A percentile compares a stretch with the other conserved stretches of the same genome.
These are phyloP conservation scores for Capitulum mitella DNA, from an alignment of 2,888 invertebrate species.

Conservation along the genomic window DNA sequence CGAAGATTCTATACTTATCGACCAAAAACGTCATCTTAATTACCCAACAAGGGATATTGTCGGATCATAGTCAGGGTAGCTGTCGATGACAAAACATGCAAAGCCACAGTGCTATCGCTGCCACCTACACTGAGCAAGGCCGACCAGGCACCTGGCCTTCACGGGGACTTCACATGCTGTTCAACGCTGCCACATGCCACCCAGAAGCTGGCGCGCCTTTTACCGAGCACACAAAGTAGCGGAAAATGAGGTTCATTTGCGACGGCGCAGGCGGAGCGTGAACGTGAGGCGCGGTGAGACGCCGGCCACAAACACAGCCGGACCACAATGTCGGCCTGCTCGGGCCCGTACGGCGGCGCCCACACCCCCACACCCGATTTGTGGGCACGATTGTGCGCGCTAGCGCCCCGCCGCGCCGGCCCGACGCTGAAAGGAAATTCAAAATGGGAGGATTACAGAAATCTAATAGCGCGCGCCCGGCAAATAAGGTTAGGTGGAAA, in stretches of 20 bases:
- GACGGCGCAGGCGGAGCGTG: not conserved
- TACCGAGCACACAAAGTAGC: not conserved
- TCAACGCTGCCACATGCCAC: not conserved
- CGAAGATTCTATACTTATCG: too few relatives aligned
- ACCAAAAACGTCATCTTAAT: too few relatives aligned
- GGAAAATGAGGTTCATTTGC: not conserved
- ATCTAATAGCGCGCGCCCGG: not conserved
- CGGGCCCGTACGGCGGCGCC: not conserved
- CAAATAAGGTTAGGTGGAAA: not conserved
- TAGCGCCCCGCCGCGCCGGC: not conserved
- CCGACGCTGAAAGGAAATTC: not conserved
- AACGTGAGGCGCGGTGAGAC: not conserved
- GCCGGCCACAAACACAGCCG: not conserved
- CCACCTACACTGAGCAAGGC: too few relatives aligned
- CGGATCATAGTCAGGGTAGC: too few relatives aligned
- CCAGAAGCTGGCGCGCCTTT: not conserved
- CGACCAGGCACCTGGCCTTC: not conserved
- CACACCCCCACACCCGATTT: not conserved
- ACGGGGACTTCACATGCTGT: not conserved
- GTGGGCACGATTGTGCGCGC: not conserved
- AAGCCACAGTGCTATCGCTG: too few relatives aligned
- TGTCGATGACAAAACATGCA: too few relatives aligned
- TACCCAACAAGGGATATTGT: too few relatives aligned
- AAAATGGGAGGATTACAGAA: slow-evolving; percentile 1
- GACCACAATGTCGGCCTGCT: not conserved